A percentile compares a stretch with the other conserved stretches of the same genome.
Conservation (phyloP, 1,140 invertebrate species). For the Cyphomyrmex costatus region DNA sequence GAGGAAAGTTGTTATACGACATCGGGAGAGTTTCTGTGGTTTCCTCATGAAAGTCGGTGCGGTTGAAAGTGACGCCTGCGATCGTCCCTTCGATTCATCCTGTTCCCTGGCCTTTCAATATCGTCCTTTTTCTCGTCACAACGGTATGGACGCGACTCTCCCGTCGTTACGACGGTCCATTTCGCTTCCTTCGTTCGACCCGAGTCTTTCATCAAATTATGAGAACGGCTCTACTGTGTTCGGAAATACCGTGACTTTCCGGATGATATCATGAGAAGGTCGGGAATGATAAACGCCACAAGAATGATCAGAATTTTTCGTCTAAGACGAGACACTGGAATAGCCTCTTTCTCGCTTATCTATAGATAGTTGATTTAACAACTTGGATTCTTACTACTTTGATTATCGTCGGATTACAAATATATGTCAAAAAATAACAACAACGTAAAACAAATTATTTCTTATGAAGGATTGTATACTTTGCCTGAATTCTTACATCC, state of each 20-base stretch:
- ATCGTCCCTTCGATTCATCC: constrained; percentile 82
- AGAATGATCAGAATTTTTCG: constrained; percentile 23
- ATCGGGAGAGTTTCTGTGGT: constrained; percentile 51
- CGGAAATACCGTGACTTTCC: constrained; percentile 55
- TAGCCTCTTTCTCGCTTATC: neutral
- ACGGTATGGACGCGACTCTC: constrained; percentile 32
- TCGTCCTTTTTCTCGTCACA: constrained; percentile 41
- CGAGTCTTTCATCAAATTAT: constrained; percentile 52
- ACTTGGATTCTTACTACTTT: neutral
- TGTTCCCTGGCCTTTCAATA: constrained; percentile 61
- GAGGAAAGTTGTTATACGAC: constrained; percentile 53
- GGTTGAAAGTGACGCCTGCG: constrained; percentile 42
- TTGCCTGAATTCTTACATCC: neutral
- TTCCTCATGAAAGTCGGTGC: constrained; percentile 72
- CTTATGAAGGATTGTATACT: neutral
- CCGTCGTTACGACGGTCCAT: constrained; percentile 42
- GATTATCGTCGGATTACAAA: neutral
- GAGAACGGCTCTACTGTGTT: neutral
- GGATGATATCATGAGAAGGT: constrained; percentile 18
- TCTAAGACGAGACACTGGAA: constrained; percentile 1
- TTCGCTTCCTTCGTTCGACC: constrained; percentile 23
- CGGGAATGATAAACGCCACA: constrained; percentile 8
- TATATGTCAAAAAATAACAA: neutral
- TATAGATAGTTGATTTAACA: constrained; percentile 2
- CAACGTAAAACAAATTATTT: neutral